These are phyloP conservation scores for Drosophila ustulata DNA, from an alignment of 2,888 invertebrate species.

Conservation along the genomic window DNA sequence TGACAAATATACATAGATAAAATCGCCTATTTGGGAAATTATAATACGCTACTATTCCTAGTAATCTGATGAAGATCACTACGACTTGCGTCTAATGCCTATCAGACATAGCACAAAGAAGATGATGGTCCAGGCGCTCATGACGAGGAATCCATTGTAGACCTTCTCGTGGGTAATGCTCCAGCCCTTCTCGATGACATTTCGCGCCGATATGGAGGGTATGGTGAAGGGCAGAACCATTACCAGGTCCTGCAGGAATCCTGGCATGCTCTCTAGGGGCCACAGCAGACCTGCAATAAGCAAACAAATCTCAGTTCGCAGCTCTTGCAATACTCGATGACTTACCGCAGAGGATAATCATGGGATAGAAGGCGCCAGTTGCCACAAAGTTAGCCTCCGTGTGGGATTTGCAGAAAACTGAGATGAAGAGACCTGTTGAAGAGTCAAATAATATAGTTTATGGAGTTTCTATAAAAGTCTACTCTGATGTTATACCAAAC, in stretches of 20 bases:
- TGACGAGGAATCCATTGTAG: slow-evolving; percentile 90
- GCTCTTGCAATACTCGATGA: slow-evolving; percentile 38
- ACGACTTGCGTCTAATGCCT: slow-evolving; percentile 85
- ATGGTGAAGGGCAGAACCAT: slow-evolving; percentile 91
- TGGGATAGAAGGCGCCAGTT: slow-evolving; percentile 95
- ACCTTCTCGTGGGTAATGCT: slow-evolving; percentile 89
- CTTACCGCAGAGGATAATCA: slow-evolving; percentile 94
- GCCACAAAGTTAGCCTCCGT: slow-evolving; percentile 93
- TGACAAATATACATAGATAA: slow-evolving; percentile 59
- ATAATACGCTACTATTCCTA: slow-evolving; percentile 60
- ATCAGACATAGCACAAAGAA: slow-evolving; percentile 87
- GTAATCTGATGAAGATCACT: slow-evolving; percentile 57
- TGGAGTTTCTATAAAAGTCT: not conserved
- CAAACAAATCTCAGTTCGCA: not conserved
- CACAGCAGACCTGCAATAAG: slow-evolving; percentile 86
- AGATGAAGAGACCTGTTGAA: slow-evolving; percentile 90
- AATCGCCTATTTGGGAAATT: slow-evolving; percentile 75
- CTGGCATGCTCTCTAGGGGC: slow-evolving; percentile 90
- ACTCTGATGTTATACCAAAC: slow-evolving; percentile 86
- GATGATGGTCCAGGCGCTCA: slow-evolving; percentile 88
- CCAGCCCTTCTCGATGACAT: slow-evolving; percentile 91
- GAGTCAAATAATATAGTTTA: not conserved
- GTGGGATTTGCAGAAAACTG: slow-evolving; percentile 91
- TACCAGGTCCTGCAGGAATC: slow-evolving; percentile 87
- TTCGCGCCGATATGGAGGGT: slow-evolving; percentile 91